These are phyloP conservation scores for Ceratothoa steindachneri DNA, from an alignment of 2,888 invertebrate species.

Conservation along the genomic window DNA sequence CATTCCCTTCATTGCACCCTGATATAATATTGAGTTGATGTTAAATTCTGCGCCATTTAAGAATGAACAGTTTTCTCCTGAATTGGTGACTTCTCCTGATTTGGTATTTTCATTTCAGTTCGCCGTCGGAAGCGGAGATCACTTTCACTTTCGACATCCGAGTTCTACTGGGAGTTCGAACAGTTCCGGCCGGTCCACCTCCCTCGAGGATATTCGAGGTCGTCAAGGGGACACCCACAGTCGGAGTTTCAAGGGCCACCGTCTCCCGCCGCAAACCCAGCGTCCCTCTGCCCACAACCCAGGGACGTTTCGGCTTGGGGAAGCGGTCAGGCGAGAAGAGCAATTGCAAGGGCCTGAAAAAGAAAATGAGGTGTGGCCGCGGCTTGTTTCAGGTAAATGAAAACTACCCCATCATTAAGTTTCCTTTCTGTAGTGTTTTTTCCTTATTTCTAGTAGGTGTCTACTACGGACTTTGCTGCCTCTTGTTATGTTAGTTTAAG, in stretches of 20 bases:
- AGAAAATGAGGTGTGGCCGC: background rate
- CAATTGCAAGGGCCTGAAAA: background rate
- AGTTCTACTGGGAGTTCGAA: slow-evolving; percentile 31
- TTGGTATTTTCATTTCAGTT: background rate
- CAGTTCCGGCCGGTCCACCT: slow-evolving; percentile 29
- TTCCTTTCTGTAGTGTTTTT: too few species aligned
- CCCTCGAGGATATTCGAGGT: slow-evolving; percentile 16
- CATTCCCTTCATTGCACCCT: too few species aligned
- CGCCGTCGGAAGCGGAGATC: too few species aligned
- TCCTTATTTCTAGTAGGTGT: too few species aligned
- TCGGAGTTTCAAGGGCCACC: background rate
- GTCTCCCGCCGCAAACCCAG: background rate
- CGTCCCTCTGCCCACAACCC: background rate
- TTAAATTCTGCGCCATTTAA: too few species aligned
- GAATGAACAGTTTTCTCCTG: too few species aligned
- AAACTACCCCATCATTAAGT: too few species aligned
- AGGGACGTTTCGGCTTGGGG: background rate
- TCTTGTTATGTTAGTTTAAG: too few species aligned
- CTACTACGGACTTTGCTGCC: too few species aligned
- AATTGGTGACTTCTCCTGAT: too few species aligned
- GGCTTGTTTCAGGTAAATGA: background rate
- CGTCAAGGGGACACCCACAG: background rate
- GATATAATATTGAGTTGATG: too few species aligned
- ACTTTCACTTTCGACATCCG: slow-evolving; percentile 17
- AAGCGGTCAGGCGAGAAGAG: background rate